phyloP scores from a whole-genome alignment of 2,113 vertebrate genomes.

The Butastur rufipennis region DNA sequence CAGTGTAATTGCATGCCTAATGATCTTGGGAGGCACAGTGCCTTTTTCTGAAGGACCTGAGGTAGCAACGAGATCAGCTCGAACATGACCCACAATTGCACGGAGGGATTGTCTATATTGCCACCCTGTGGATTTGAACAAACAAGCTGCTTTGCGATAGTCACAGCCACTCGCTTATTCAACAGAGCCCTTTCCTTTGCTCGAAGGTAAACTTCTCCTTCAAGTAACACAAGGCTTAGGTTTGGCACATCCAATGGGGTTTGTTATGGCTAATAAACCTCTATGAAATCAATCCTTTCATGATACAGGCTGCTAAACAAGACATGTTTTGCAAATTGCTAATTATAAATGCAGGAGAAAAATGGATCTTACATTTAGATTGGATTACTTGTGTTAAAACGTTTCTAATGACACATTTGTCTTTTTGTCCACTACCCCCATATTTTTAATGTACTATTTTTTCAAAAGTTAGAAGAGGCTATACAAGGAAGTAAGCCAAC shows the following conservation, averaged over 20 bases:
- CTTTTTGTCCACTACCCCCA: not conserved
- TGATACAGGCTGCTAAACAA: not conserved
- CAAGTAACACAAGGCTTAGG: not conserved
- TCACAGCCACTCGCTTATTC: not conserved
- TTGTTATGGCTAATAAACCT: not conserved
- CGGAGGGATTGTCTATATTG: not conserved
- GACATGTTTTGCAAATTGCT: not conserved
- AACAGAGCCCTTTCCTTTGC: not conserved
- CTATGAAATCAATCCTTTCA: not conserved
- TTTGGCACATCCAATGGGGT: not conserved
- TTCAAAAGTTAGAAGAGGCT: not conserved
- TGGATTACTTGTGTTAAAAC: not conserved
- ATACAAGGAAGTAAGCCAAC: not conserved
- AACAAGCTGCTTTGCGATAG: rapidly evolving
- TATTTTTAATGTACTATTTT: not conserved
- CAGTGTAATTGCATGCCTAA: not conserved
- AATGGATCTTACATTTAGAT: not conserved
- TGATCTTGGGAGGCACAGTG: not conserved
- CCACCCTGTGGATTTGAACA: slow-evolving; percentile 42
- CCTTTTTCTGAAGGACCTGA: not conserved
- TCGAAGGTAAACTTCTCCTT: not conserved
- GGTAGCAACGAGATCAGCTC: not conserved
- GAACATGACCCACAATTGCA: rapidly evolving
- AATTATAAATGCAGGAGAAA: not conserved
- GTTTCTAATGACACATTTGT: not conserved